Evolutionary conservation across 1,140 invertebrate genomes (phyloP), one percentile per base, ranked within the genome.

Genomic region (Elysia chlorotica): DNA sequence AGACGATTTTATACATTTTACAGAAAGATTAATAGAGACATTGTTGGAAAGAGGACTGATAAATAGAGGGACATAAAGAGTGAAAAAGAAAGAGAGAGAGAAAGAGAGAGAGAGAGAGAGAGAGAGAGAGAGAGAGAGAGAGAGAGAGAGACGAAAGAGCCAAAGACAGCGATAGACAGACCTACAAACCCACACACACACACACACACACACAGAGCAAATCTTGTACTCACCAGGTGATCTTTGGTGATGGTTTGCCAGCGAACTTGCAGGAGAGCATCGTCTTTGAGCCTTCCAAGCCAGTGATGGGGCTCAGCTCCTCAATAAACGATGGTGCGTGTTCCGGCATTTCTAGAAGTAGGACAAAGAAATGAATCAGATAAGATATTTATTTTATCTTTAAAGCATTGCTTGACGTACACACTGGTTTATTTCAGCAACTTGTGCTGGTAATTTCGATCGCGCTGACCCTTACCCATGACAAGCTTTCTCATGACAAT

Each of bases 201-300:
- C 37, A 68, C 65, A 71, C 56, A 71, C 41, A 68, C 37, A 54
- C 41, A 68, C 65, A 54, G 23, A 54, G 38, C 0, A 5, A 53
- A 41, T 0, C 54, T 21, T 17, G 33, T 36, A 80, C 82, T 79
- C 68, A 87, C 85, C 85, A 87, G 67, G 76, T 78, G 67, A 86
- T 81, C 28, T 69, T 76, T 41, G 85, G 81, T 10, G 67, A 73
- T 31, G 85, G 84, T 73, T 85, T 84, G 31, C 81, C 85, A 69
- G 77, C 78, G 66, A 87, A 81, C 62, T 81, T 82, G 73, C 84
- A 87, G 30, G 83, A 81, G 65, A 87, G 66, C 56, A 85, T 77
- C 28, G 80, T 78, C 38, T 78, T 74, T 53, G 82, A 82, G 0
- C 84, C 85, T 69, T 85, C 84, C 62, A 77, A 85, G 31, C 82